Evolutionary conservation across 2,113 vertebrate species (phyloP).

Genomic region (Macquaria ambigua): DNA sequence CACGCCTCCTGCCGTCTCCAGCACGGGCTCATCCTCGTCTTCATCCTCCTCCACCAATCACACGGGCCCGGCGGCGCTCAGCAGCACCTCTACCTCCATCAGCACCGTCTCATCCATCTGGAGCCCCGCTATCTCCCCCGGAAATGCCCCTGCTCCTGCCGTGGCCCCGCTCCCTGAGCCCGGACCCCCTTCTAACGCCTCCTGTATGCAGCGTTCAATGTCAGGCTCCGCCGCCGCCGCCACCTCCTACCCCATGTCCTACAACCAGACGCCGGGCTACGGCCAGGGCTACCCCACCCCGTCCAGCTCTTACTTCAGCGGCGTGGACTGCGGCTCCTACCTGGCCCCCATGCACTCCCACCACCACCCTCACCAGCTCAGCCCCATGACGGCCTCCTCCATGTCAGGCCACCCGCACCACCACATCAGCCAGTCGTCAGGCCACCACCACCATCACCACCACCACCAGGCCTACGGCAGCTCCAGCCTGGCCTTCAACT

Average conservation of each 20-base stretch:
- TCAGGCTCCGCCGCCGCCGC: constrained; percentile 77
- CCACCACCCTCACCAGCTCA: constrained; percentile 95
- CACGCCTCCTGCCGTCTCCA: constrained; percentile 94
- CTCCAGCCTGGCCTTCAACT: constrained; percentile 93
- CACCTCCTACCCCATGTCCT: constrained; percentile 94
- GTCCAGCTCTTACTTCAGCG: constrained; percentile 94
- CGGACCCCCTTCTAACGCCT: constrained; percentile 88
- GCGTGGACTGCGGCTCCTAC: constrained; percentile 97
- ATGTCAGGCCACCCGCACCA: constrained; percentile 92
- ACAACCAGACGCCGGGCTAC: constrained; percentile 93
- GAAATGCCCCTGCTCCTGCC: constrained; percentile 85
- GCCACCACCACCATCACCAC: constrained; percentile 94
- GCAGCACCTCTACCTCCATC: constrained; percentile 89
- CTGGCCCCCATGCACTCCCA: constrained; percentile 97
- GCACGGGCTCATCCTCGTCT: constrained; percentile 91
- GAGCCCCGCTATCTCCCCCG: constrained; percentile 97
- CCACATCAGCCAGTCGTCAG: constrained; percentile 92
- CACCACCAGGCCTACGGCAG: constrained; percentile 93
- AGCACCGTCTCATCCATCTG: constrained; percentile 95
- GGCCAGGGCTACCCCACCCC: constrained; percentile 92
- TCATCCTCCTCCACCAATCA: constrained; percentile 89
- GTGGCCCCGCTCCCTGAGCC: constrained; percentile 89
- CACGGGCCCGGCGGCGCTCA: constrained; percentile 74
- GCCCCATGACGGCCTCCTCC: constrained; percentile 94
- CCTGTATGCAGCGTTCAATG: constrained; percentile 96